These are phyloP conservation scores for Lepidocyrtinus sp. DNA, from an alignment of 2,888 invertebrate species.

Conservation along the genomic window DNA sequence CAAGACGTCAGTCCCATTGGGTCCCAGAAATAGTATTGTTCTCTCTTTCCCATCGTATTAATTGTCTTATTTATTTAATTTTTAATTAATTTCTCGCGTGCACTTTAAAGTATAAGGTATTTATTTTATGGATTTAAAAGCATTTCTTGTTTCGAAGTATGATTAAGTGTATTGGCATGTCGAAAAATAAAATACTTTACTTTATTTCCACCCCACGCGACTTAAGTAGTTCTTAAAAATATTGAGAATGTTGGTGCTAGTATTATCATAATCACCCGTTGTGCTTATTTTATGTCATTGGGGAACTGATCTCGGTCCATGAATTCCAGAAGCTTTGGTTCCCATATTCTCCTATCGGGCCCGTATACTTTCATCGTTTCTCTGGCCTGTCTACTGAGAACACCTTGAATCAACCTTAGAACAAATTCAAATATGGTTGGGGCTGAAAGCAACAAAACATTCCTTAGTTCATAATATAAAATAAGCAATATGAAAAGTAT, in stretches of 20 bases:
- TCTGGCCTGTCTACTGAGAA: slow-evolving; percentile 25
- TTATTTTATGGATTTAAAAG: too few relatives aligned
- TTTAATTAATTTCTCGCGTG: too few relatives aligned
- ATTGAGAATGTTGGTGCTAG: background rate
- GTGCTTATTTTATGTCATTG: background rate
- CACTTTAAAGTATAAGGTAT: too few relatives aligned
- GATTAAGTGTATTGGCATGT: too few relatives aligned
- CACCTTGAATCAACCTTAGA: slow-evolving; percentile 18
- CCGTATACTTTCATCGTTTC: slow-evolving; percentile 46
- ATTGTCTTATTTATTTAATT: too few relatives aligned
- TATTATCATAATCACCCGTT: background rate
- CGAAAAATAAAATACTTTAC: too few relatives aligned
- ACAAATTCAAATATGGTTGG: slow-evolving; percentile 43
- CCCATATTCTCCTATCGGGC: slow-evolving; percentile 35
- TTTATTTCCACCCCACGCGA: background rate
- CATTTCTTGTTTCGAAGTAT: too few relatives aligned
- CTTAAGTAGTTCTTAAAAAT: background rate
- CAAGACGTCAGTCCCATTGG: slow-evolving; percentile 47
- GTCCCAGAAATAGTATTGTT: slow-evolving; percentile 60
- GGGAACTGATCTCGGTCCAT: slow-evolving; percentile 41
- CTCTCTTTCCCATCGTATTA: slow-evolving; percentile 32
- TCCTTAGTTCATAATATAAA: too few relatives aligned
- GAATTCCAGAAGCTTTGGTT: slow-evolving; percentile 32
- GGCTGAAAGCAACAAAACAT: slow-evolving; percentile 9
- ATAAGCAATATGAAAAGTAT: background rate